Conservation (phyloP, 2,113 vertebrate species). For the Ploceus nigricollis region DNA sequence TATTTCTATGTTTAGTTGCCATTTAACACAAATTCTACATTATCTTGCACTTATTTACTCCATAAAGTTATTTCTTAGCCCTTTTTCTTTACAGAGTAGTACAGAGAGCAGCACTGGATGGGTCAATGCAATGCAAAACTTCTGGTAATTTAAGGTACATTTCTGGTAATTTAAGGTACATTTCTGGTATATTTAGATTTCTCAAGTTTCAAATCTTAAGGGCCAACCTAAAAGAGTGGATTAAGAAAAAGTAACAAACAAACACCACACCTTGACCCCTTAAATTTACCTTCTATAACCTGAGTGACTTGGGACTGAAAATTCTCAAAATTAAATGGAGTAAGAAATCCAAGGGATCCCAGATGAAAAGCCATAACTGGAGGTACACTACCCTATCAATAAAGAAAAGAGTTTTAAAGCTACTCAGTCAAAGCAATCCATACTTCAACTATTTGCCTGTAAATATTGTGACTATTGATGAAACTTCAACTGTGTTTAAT, state of each 20-base stretch:
- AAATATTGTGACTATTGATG: slow-evolving; percentile 2
- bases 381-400: slow-evolving; percentile 80
- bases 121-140: not conserved
- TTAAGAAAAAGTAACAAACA: not conserved
- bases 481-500: not conserved
- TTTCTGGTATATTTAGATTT: not conserved
- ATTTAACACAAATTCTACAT: not conserved
- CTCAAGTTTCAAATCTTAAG: not conserved
- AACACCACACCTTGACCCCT: slow-evolving; percentile 14
- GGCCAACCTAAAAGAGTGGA: not conserved
- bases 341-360: slow-evolving; percentile 85
- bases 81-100: not conserved
- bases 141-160: not conserved
- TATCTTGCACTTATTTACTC: not conserved
- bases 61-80: not conserved
- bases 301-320: slow-evolving; percentile 82
- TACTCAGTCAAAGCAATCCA: slow-evolving; percentile 32
- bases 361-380: slow-evolving; percentile 87
- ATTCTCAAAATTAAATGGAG: slow-evolving; percentile 84
- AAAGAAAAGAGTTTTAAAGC: slow-evolving; percentile 37
- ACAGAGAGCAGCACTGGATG: not conserved
- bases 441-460: slow-evolving; percentile 17
- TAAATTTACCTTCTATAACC: slow-evolving; percentile 83
- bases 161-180: not conserved
- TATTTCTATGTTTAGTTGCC: not conserved